Evolutionary conservation across 2,797 vertebrate species (phyloP).

Genomic region (Sebastes reedi): DNA sequence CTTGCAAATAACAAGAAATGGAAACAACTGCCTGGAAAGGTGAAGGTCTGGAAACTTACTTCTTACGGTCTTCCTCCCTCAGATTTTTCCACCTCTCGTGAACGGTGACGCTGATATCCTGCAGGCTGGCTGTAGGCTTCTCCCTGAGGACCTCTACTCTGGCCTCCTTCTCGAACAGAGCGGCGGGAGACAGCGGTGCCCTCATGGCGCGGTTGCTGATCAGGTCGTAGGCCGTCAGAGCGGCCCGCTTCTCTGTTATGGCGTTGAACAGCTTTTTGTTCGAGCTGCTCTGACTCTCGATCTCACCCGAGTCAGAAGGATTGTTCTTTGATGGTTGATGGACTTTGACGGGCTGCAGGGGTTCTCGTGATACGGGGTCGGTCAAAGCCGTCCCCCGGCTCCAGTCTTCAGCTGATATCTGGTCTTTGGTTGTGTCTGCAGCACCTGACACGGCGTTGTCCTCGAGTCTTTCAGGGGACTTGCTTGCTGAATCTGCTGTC

Average conservation of each 20-base stretch:
- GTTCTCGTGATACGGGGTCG: constrained; percentile 73
- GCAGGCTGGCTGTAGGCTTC: constrained; percentile 84
- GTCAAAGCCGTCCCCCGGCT: constrained; percentile 86
- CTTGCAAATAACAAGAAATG: constrained; percentile 80
- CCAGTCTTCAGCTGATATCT: constrained; percentile 87
- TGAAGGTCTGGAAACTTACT: constrained; percentile 90
- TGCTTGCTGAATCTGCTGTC: constrained; percentile 1
- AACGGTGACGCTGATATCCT: constrained; percentile 82
- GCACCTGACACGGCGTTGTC: background rate
- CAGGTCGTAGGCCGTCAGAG: constrained; percentile 90
- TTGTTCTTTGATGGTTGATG: constrained; percentile 66
- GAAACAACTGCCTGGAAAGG: constrained; percentile 79
- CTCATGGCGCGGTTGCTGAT: constrained; percentile 86
- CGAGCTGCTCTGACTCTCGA: constrained; percentile 43
- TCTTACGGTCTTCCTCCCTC: constrained; percentile 86
- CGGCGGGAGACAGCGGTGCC: constrained; percentile 86
- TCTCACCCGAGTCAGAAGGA: constrained; percentile 27
- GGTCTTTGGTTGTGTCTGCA: constrained; percentile 31
- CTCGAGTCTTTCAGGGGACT: background rate
- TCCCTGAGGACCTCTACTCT: constrained; percentile 84
- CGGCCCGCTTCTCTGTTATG: constrained; percentile 87
- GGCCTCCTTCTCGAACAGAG: constrained; percentile 88
- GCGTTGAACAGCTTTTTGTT: constrained; percentile 78
- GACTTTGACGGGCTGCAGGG: constrained; percentile 87
- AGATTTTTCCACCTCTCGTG: constrained; percentile 91